Evolutionary conservation across 2,888 invertebrate species (phyloP).

Genomic region (Apeira syringaria): DNA sequence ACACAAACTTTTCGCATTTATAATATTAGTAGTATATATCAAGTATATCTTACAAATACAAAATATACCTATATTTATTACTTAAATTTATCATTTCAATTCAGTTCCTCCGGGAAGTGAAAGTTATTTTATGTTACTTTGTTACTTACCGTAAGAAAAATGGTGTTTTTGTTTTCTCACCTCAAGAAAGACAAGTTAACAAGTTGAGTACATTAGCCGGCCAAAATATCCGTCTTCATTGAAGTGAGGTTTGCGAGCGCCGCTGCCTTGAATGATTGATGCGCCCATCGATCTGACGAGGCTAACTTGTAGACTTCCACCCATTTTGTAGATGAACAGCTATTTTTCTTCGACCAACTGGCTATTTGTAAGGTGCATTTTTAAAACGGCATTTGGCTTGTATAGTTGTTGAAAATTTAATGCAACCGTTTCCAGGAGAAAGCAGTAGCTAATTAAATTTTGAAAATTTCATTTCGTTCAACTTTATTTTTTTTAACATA

Average conservation of each 20-base stretch:
- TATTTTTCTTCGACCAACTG: constrained; percentile 2
- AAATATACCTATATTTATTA: too few species aligned
- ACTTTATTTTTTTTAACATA: too few species aligned
- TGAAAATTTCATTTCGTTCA: too few species aligned
- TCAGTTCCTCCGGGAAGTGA: too few species aligned
- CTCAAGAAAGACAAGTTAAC: background rate
- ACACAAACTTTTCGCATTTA: too few species aligned
- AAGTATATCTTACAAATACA: too few species aligned
- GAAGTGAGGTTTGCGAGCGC: constrained; percentile 3
- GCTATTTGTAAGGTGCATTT: too few species aligned
- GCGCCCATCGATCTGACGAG: constrained; percentile 9
- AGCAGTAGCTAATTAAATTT: too few species aligned
- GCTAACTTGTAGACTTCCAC: constrained; percentile 1
- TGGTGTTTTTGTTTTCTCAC: background rate
- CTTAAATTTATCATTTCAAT: too few species aligned
- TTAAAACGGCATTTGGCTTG: background rate
- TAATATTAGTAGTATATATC: too few species aligned
- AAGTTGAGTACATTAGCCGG: background rate
- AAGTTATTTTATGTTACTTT: too few species aligned
- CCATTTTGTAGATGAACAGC: background rate
- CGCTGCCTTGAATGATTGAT: constrained; percentile 17
- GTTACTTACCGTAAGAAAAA: background rate
- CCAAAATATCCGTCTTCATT: constrained; percentile 22
- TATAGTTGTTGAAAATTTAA: background rate
- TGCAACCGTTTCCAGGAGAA: too few species aligned